Evolutionary conservation across 2,797 vertebrate species (phyloP).

Genomic region (Decapterus maruadsi): DNA sequence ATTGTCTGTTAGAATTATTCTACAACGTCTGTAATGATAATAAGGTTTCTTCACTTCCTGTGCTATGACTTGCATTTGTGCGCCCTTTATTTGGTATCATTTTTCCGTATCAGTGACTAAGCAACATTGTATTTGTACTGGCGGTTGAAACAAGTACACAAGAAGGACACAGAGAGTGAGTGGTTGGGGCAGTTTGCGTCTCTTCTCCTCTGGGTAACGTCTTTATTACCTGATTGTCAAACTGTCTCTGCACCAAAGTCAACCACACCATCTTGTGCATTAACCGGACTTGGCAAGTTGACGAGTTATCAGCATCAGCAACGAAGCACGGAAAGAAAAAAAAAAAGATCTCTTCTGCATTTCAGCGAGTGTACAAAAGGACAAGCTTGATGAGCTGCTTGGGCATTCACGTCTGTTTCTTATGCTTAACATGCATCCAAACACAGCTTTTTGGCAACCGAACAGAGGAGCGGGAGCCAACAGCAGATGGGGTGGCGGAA

Average conservation of each 20-base stretch:
- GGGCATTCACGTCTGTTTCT: constrained; percentile 63
- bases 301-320: constrained; percentile 8
- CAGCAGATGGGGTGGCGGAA: constrained; percentile 76
- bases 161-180: not conserved
- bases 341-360: constrained; percentile 22
- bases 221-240: constrained; percentile 19
- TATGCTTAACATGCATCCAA: constrained; percentile 70
- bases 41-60: not conserved
- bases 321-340: constrained; percentile 12
- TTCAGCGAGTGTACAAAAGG: constrained; percentile 57
- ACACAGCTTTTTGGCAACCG: constrained; percentile 66
- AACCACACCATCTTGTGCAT: constrained; percentile 5
- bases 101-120: not conserved
- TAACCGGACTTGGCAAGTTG: constrained; percentile 23
- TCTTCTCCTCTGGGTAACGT: constrained; percentile 6
- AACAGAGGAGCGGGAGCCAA: constrained; percentile 62
- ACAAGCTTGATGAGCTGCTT: constrained; percentile 64
- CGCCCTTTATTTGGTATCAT: not conserved
- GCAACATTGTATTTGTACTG: not conserved
- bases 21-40: not conserved
- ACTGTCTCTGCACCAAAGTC: constrained; percentile 20
- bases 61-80: not conserved
- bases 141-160: not conserved
- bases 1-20: not conserved
- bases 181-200: not conserved